phyloP scores from a whole-genome alignment of 30 jellyfish, hydroid and myxozoan genomes.

The Sanderia malayensis region DNA sequence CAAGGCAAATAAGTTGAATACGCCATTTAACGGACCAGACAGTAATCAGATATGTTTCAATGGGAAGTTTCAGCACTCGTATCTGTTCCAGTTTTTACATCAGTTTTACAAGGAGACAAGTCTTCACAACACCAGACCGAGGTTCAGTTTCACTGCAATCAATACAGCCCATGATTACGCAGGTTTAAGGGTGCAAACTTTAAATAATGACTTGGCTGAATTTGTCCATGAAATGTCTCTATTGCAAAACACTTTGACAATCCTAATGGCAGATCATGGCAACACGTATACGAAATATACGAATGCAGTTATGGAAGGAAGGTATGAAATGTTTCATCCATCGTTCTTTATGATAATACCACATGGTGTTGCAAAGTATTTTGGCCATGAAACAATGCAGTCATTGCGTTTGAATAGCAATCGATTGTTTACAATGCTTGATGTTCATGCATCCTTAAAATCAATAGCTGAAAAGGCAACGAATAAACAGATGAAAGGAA shows the following conservation, averaged over 20 bases:
- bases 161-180: conserved; percentile 83
- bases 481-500: too few relatives aligned
- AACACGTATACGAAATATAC: conserved; percentile 75
- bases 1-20: conserved; percentile 27
- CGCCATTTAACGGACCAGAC: conserved; percentile 75
- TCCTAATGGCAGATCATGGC: conserved; percentile 92
- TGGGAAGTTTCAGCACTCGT: conserved; percentile 75
- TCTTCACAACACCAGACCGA: conserved; percentile 4
- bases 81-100: conserved; percentile 41
- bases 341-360: conserved; percentile 82
- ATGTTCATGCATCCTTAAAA: conserved; percentile 54
- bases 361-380: conserved; percentile 33
- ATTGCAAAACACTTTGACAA: conserved; percentile 67
- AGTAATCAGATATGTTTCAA: conserved; percentile 68
- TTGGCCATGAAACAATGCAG: conserved; percentile 63
- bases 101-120: conserved; percentile 11
- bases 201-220: conserved; percentile 60
- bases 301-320: conserved; percentile 73
- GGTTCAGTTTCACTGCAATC: conserved; percentile 58
- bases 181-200: conserved; percentile 79
- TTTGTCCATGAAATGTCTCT: conserved; percentile 46
- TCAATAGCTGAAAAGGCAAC: conserved; percentile 18
- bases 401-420: conserved; percentile 61
- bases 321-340: conserved; percentile 90
- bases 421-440: conserved; percentile 73